Evolutionary conservation across 2,113 vertebrate genomes (phyloP).

Genomic region (Otolemur garnettii): DNA sequence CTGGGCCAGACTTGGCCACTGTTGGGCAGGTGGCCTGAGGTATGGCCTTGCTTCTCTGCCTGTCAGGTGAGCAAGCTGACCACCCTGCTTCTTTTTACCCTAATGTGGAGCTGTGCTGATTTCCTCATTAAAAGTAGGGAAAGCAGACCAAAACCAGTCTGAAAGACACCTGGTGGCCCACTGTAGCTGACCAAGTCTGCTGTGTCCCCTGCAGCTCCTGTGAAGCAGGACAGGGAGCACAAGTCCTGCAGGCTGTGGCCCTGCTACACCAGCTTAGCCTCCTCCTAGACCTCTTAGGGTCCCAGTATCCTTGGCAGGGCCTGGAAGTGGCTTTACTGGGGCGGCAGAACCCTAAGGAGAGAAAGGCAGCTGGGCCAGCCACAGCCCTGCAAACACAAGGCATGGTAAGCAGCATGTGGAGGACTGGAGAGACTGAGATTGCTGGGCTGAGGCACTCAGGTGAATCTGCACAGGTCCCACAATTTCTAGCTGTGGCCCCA

Average conservation of each 20-base stretch:
- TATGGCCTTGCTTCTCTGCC: accelerated
- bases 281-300: not conserved
- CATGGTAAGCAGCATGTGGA: too few species aligned
- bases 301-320: accelerated
- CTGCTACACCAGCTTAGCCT: not conserved
- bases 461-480: not conserved
- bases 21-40: not conserved
- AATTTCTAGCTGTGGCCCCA: not conserved
- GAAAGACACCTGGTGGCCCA: too few species aligned
- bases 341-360: not conserved
- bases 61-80: accelerated
- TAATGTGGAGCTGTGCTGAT: not conserved
- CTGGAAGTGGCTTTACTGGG: not conserved
- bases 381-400: not conserved
- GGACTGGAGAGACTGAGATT: not conserved
- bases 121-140: not conserved
- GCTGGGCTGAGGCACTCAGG: not conserved
- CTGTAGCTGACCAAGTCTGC: not conserved
- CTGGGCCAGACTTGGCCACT: accelerated
- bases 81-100: not conserved
- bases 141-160: not conserved
- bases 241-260: not conserved
- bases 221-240: not conserved
- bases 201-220: not conserved
- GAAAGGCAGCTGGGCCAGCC: not conserved